These are phyloP conservation scores for Copsychus sechellarum DNA, from an alignment of 2,113 vertebrate species.

Conservation along the genomic window DNA sequence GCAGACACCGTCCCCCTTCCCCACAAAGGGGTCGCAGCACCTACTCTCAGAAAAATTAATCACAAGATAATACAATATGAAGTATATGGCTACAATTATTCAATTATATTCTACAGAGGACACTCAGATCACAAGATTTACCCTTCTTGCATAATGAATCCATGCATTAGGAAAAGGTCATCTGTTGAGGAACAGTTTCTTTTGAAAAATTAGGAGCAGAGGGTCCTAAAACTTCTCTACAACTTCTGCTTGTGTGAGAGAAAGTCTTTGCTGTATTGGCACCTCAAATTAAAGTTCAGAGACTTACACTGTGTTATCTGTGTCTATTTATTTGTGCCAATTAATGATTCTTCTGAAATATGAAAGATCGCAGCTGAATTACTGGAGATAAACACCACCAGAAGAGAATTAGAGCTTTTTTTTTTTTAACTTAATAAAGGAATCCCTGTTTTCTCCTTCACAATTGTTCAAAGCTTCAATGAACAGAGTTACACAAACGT, in stretches of 20 bases:
- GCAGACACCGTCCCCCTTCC: neutral
- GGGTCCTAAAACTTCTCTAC: neutral
- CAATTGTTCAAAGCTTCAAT: constrained; percentile 77
- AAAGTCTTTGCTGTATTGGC: neutral
- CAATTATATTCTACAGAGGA: neutral
- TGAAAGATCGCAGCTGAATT: constrained; percentile 68
- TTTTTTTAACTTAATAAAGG: constrained; percentile 52
- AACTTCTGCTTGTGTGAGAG: neutral
- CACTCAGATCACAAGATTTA: neutral
- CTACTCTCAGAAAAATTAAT: neutral
- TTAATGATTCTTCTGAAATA: constrained; percentile 25
- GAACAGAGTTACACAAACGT: constrained; percentile 69
- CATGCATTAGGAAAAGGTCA: neutral
- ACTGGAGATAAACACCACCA: constrained; percentile 66
- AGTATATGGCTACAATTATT: neutral
- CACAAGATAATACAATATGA: neutral
- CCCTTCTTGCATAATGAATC: neutral
- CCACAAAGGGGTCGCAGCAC: neutral
- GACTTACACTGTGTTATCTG: neutral
- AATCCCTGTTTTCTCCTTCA: constrained; percentile 65
- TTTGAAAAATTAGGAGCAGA: neutral
- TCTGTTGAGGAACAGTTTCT: neutral
- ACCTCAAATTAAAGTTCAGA: neutral
- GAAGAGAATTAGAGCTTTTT: constrained; percentile 58
- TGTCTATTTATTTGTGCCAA: neutral